phyloP scores from a whole-genome alignment of 2,797 vertebrate species.

The Tympanoctomys barrerae region DNA sequence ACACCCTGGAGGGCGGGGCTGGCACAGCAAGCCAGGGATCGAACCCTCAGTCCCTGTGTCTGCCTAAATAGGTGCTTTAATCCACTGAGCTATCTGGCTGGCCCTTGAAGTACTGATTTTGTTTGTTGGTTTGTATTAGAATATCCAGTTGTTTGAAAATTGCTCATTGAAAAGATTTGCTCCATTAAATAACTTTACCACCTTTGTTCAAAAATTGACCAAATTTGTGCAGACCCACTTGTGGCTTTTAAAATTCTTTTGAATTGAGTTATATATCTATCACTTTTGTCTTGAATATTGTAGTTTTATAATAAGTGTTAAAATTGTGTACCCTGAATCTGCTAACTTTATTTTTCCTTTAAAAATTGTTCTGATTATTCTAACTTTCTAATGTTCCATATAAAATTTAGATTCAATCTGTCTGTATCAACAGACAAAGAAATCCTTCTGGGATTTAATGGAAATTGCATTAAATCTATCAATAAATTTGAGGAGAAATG shows the following conservation, averaged over 20 bases:
- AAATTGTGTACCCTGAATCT: neutral
- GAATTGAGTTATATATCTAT: neutral
- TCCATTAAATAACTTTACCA: neutral
- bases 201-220: neutral
- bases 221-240: neutral
- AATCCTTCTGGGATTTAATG: neutral
- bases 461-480: neutral
- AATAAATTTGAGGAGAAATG: neutral
- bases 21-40: too few relatives aligned
- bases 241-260: neutral
- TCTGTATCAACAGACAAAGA: neutral
- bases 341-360: slow-evolving; percentile 15
- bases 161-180: neutral
- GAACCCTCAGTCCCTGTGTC: too few relatives aligned
- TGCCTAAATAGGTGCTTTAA: too few relatives aligned
- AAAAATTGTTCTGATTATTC: neutral
- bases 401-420: slow-evolving; percentile 4
- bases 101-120: neutral
- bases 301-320: neutral
- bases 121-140: neutral
- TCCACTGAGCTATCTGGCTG: too few relatives aligned
- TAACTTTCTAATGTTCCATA: neutral
- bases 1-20: too few relatives aligned
- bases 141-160: neutral
- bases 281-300: neutral